Evolutionary conservation across 2,113 vertebrate genomes (phyloP).

Genomic region (Rafetus swinhoei): DNA sequence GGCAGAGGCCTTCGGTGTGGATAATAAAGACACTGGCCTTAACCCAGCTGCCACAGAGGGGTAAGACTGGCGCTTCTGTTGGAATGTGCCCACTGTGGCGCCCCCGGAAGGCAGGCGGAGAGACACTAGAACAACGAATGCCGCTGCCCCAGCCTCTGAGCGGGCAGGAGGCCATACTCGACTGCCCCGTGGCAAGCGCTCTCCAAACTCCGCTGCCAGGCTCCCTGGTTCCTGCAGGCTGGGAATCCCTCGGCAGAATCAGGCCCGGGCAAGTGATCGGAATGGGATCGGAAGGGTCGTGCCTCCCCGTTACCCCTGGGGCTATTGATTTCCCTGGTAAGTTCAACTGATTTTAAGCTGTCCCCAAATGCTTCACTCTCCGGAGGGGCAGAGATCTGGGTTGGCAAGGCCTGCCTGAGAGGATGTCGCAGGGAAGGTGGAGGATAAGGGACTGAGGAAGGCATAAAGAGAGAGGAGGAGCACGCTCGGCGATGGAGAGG

Average conservation of each 20-base stretch:
- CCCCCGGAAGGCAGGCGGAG: neutral
- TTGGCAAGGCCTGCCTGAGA: neutral
- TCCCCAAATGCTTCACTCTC: neutral
- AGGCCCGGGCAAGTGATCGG: neutral
- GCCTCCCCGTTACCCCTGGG: neutral
- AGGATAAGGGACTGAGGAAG: neutral
- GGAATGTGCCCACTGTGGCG: neutral
- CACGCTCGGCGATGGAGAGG: neutral
- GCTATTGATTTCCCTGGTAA: neutral
- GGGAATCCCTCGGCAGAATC: neutral
- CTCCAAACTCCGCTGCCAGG: neutral
- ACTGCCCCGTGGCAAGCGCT: neutral
- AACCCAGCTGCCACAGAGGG: no score
- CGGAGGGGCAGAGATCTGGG: no score
- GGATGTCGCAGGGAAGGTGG: neutral
- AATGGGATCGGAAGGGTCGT: no score
- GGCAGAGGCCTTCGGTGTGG: neutral
- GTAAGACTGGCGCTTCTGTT: no score
- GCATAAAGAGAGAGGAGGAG: no score
- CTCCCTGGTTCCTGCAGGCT: neutral
- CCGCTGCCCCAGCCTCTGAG: neutral
- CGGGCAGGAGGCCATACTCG: neutral
- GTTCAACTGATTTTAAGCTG: neutral
- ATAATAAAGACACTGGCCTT: no score
- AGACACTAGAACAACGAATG: neutral